phyloP scores from a whole-genome alignment of 2,888 invertebrate species.

The Megamerina dolium region DNA sequence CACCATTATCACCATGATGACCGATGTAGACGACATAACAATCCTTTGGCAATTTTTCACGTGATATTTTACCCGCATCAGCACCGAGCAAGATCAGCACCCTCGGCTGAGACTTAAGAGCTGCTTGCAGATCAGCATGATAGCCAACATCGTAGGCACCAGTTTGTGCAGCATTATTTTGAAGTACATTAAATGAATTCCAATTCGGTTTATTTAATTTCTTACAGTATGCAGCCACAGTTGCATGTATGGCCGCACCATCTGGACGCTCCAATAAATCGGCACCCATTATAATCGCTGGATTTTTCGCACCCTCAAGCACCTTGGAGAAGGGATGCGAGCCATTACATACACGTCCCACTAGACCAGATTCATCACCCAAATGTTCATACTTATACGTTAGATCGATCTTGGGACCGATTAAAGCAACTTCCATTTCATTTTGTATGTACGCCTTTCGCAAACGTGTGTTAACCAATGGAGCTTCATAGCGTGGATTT shows the following conservation, averaged over 20 bases:
- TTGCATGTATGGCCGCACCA: slow-evolving; percentile 69
- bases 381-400: slow-evolving; percentile 89
- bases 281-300: slow-evolving; percentile 89
- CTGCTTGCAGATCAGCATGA: slow-evolving; percentile 62
- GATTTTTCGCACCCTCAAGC: slow-evolving; percentile 73
- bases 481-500: slow-evolving; percentile 96
- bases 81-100: slow-evolving; percentile 89
- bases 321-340: slow-evolving; percentile 63
- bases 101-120: slow-evolving; percentile 63
- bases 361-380: slow-evolving; percentile 69
- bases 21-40: slow-evolving; percentile 87
- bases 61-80: slow-evolving; percentile 75
- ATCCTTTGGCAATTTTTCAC: slow-evolving; percentile 71
- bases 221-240: slow-evolving; percentile 67
- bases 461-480: slow-evolving; percentile 89
- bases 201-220: slow-evolving; percentile 56
- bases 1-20: slow-evolving; percentile 95
- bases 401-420: slow-evolving; percentile 88
- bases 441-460: slow-evolving; percentile 94
- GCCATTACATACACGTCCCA: slow-evolving; percentile 70
- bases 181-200: slow-evolving; percentile 89
- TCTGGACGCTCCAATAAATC: slow-evolving; percentile 73
- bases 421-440: slow-evolving; percentile 76
- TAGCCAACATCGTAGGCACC: slow-evolving; percentile 96
- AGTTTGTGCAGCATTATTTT: slow-evolving; percentile 86